These are phyloP conservation scores for Cyrtodaria siliqua DNA, from an alignment of 2,888 invertebrate species.

Conservation along the genomic window DNA sequence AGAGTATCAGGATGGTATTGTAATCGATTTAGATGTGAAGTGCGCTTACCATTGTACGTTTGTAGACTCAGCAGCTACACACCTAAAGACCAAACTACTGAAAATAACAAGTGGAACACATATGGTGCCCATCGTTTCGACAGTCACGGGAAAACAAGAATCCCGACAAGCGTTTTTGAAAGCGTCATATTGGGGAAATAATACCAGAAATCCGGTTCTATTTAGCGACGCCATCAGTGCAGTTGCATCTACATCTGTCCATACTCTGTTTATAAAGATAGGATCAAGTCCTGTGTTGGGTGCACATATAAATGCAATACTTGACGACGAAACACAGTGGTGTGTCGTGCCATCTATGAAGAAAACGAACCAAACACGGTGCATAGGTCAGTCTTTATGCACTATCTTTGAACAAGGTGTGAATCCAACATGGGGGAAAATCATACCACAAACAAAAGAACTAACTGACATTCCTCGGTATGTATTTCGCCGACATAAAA, in stretches of 20 bases:
- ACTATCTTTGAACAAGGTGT: slow-evolving; percentile 7
- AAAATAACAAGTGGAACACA: no score
- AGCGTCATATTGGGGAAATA: slow-evolving; percentile 65
- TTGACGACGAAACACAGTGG: slow-evolving; percentile 6
- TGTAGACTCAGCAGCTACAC: slow-evolving; percentile 39
- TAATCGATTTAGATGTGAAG: slow-evolving; percentile 23
- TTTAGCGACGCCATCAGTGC: slow-evolving; percentile 57
- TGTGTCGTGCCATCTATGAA: slow-evolving; percentile 22
- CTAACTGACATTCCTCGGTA: slow-evolving; percentile 12
- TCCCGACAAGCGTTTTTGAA: not conserved
- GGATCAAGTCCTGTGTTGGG: slow-evolving; percentile 50
- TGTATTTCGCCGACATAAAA: not conserved
- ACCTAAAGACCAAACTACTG: slow-evolving; percentile 21
- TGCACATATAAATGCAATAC: slow-evolving; percentile 23
- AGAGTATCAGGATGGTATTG: slow-evolving; percentile 6
- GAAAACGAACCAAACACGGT: slow-evolving; percentile 2
- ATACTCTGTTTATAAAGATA: slow-evolving; percentile 58
- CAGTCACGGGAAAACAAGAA: slow-evolving; percentile 35
- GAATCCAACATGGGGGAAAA: not conserved
- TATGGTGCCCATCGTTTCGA: slow-evolving; percentile 16
- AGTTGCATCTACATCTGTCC: slow-evolving; percentile 19
- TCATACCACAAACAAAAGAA: slow-evolving; percentile 2
- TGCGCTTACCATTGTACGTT: slow-evolving; percentile 67
- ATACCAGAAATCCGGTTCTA: slow-evolving; percentile 62
- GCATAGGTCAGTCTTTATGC: slow-evolving; percentile 8